These are phyloP conservation scores for Thamnaconus septentrionalis DNA, from an alignment of 2,113 vertebrate genomes.

Conservation along the genomic window DNA sequence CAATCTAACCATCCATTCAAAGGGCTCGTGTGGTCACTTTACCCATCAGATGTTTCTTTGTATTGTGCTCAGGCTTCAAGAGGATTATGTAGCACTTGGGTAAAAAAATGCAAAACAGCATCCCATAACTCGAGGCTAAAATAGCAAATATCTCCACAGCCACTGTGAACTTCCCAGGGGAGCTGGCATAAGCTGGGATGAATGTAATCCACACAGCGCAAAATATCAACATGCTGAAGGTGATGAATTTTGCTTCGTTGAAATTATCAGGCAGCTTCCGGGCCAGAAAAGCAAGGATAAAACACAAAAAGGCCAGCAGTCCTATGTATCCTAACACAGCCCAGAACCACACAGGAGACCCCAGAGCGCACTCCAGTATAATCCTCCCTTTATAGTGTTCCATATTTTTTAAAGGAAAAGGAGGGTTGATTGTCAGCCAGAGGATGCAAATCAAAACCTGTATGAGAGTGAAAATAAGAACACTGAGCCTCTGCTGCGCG, in stretches of 20 bases:
- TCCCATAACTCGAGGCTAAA: conserved; percentile 74
- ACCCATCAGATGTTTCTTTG: conserved; percentile 71
- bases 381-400: conserved; percentile 68
- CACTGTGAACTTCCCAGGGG: conserved; percentile 76
- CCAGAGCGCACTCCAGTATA: conserved; percentile 71
- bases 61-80: conserved; percentile 74
- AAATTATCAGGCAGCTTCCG: conserved; percentile 74
- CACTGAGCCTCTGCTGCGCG: conserved; percentile 70
- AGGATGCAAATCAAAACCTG: conserved; percentile 71
- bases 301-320: conserved; percentile 68
- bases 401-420: conserved; percentile 68
- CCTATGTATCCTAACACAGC: conserved; percentile 75
- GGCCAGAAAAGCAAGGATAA: conserved; percentile 70
- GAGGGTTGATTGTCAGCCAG: conserved; percentile 72
- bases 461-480: conserved; percentile 67
- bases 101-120: conserved; percentile 75
- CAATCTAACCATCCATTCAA: not conserved
- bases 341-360: conserved; percentile 72
- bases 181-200: conserved; percentile 75
- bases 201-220: conserved; percentile 21
- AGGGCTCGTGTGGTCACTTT: conserved; percentile 46
- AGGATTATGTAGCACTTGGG: conserved; percentile 78
- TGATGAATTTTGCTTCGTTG: conserved; percentile 74
- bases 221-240: conserved; percentile 76
- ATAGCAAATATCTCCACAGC: conserved; percentile 79